Evolutionary conservation across 2,888 invertebrate genomes (phyloP).

Genomic region (Ormia ochracea): DNA sequence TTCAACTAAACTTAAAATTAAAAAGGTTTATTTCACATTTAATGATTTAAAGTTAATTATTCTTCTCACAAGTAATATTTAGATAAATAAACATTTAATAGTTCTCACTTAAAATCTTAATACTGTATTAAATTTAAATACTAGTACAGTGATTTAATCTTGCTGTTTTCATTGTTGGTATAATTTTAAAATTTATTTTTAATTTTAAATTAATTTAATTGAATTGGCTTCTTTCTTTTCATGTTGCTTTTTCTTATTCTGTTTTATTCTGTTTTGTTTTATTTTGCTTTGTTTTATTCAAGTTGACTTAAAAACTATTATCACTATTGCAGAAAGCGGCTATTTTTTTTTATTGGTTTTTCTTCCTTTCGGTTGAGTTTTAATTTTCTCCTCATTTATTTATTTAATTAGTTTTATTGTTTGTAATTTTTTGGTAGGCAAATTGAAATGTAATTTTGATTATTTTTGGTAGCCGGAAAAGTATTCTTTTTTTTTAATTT

Average conservation of each 20-base stretch:
- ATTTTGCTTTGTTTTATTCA: constrained; percentile 62
- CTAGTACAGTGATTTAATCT: constrained; percentile 33
- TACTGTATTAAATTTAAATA: constrained; percentile 49
- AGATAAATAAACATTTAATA: constrained; percentile 54
- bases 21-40: constrained; percentile 31
- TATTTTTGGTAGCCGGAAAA: constrained; percentile 49
- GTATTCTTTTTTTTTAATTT: too few relatives aligned
- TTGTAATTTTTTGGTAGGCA: constrained; percentile 58
- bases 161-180: constrained; percentile 27
- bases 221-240: constrained; percentile 57
- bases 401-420: constrained; percentile 50
- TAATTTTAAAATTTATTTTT: constrained; percentile 54
- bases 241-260: constrained; percentile 48
- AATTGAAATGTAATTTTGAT: constrained; percentile 59
- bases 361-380: constrained; percentile 63
- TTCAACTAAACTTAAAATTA: constrained; percentile 14
- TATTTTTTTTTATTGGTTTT: constrained; percentile 63
- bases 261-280: too few relatives aligned
- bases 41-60: constrained; percentile 7
- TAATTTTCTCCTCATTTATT: constrained; percentile 64
- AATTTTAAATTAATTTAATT: constrained; percentile 59
- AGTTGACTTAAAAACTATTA: constrained; percentile 76
- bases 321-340: constrained; percentile 76
- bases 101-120: constrained; percentile 57
- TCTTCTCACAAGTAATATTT: constrained; percentile 13